phyloP scores from a whole-genome alignment of 2,113 vertebrate genomes.

The Thryonomys swinderianus region DNA sequence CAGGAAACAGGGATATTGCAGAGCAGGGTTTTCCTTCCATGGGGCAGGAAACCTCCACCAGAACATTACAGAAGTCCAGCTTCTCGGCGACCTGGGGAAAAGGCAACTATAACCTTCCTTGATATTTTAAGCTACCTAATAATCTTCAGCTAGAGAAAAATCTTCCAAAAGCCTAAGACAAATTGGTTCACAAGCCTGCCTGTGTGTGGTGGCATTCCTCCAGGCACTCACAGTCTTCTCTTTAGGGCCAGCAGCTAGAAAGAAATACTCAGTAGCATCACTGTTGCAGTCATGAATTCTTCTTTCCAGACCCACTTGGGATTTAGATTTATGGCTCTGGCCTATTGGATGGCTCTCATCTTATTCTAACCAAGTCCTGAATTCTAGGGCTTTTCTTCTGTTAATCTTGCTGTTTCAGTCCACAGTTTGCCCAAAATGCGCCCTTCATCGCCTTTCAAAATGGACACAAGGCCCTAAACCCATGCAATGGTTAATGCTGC shows the following conservation, averaged over 20 bases:
- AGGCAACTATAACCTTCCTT: constrained; percentile 75
- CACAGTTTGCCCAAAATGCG: background rate
- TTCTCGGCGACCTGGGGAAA: background rate
- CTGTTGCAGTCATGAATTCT: background rate
- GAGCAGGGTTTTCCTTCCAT: background rate
- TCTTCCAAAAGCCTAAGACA: background rate
- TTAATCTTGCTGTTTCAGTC: background rate
- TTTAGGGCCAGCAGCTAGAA: background rate
- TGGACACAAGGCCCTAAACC: background rate
- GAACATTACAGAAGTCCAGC: background rate
- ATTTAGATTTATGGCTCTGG: background rate
- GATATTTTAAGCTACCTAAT: constrained; percentile 56
- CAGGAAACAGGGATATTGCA: background rate
- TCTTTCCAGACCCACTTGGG: background rate
- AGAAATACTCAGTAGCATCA: background rate
- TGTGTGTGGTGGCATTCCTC: background rate
- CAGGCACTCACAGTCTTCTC: background rate
- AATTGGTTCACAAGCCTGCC: background rate
- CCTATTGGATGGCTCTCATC: background rate
- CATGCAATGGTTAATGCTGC: too few relatives aligned
- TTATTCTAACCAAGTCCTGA: background rate
- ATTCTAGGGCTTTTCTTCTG: background rate
- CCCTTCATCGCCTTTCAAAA: background rate
- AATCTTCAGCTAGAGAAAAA: background rate
- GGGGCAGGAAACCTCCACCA: background rate